Evolutionary conservation across 2,888 invertebrate genomes (phyloP).

Genomic region (Euzophera pinguis): DNA sequence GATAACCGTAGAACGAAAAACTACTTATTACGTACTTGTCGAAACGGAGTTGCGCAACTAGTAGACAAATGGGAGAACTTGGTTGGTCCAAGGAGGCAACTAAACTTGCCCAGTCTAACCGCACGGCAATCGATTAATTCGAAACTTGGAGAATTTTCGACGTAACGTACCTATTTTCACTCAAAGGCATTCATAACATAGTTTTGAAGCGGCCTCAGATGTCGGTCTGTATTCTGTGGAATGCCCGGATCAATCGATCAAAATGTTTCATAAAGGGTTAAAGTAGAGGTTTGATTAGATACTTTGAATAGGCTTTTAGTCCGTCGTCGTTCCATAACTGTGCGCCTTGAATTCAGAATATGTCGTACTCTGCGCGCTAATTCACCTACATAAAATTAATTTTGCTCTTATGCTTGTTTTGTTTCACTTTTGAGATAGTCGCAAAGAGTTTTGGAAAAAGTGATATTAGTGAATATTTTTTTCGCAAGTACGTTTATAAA

Average conservation of each 20-base stretch:
- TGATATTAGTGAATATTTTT: no score
- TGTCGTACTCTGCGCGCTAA: no score
- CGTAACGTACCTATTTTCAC: conserved; percentile 33
- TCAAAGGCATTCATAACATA: conserved; percentile 40
- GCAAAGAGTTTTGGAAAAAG: no score
- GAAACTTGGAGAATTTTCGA: conserved; percentile 52
- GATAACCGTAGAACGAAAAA: conserved; percentile 23
- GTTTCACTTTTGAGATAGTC: no score
- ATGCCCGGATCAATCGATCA: conserved; percentile 41
- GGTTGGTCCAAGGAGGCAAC: conserved; percentile 40
- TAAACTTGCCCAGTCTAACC: conserved; percentile 60
- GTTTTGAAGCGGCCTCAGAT: conserved; percentile 35
- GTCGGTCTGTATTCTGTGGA: conserved; percentile 29
- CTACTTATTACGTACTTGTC: conserved; percentile 39
- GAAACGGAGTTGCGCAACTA: conserved; percentile 36
- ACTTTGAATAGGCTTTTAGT: conserved; percentile 11
- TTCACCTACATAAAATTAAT: no score
- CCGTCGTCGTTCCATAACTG: not conserved
- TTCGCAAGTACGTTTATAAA: no score
- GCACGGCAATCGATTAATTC: conserved; percentile 61
- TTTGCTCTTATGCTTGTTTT: no score
- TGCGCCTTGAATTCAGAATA: conserved; percentile 4
- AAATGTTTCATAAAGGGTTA: conserved; percentile 27
- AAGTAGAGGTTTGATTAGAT: conserved; percentile 23
- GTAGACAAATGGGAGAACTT: conserved; percentile 59